These are phyloP conservation scores for Heliconius hortense DNA, from an alignment of 2,888 invertebrate genomes.

Conservation along the genomic window DNA sequence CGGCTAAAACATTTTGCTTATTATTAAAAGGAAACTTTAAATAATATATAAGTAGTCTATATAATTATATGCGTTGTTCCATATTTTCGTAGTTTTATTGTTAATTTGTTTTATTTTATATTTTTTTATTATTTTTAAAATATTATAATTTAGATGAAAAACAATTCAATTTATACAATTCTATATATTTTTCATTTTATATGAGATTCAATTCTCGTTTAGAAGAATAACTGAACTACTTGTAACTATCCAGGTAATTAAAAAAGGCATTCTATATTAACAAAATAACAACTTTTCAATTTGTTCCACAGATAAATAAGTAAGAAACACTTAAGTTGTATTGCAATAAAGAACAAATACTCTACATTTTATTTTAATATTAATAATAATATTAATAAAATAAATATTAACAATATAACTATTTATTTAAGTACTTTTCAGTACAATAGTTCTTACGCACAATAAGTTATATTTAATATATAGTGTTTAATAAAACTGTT, in stretches of 20 bases:
- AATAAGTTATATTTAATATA: slow-evolving; percentile 46
- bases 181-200: too few species aligned
- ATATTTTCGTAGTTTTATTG: too few species aligned
- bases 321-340: background rate
- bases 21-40: background rate
- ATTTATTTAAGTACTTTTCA: slow-evolving; percentile 47
- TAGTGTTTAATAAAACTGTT: slow-evolving; percentile 67
- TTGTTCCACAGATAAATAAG: background rate
- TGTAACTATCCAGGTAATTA: background rate
- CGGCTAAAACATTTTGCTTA: background rate
- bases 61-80: background rate
- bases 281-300: background rate
- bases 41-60: background rate
- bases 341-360: background rate
- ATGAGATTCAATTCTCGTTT: too few species aligned
- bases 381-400: background rate
- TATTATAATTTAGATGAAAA: too few species aligned
- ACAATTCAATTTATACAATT: background rate
- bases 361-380: background rate
- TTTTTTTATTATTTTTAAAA: too few species aligned
- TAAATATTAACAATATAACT: slow-evolving; percentile 36
- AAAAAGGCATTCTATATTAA: background rate
- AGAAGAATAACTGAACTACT: too few species aligned
- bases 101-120: too few species aligned
- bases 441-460: slow-evolving; percentile 65